Conservation (phyloP, 2,888 invertebrate genomes). For the Caenorhabditis drosophilae region DNA sequence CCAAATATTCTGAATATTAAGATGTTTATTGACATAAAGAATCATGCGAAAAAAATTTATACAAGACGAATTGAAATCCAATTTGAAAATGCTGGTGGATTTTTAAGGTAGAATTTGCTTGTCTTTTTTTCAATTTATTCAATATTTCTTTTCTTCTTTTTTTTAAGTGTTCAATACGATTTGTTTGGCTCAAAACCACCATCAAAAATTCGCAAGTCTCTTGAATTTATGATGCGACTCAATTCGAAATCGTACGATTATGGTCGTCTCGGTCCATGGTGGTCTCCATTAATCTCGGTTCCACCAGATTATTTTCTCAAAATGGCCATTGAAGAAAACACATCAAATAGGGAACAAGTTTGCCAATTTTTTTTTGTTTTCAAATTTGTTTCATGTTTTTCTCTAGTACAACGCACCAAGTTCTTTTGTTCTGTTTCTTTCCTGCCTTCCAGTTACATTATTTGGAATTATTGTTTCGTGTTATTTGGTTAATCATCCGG, state of each 20-base stretch:
- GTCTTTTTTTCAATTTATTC: too few species aligned
- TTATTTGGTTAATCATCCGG: conserved; percentile 30
- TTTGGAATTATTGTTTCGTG: conserved; percentile 22
- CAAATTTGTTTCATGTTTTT: too few species aligned
- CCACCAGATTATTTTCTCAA: conserved; percentile 6
- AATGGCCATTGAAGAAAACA: background rate
- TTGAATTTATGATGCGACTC: conserved; percentile 12
- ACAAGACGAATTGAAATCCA: conserved; percentile 9
- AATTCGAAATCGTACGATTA: conserved; percentile 1
- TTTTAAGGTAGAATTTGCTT: background rate
- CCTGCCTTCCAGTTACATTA: conserved; percentile 16
- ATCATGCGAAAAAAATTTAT: conserved; percentile 2
- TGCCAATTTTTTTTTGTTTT: too few species aligned
- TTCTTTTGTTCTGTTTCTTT: conserved; percentile 8
- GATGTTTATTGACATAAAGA: conserved; percentile 5
- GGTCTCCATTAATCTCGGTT: conserved; percentile 7
- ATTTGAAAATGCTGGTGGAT: conserved; percentile 18
- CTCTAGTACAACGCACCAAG: background rate
- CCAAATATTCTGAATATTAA: conserved; percentile 25
- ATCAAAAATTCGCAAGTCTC: conserved; percentile 15
- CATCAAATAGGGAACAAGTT: background rate
- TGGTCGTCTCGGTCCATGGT: background rate
- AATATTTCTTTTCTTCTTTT: too few species aligned
- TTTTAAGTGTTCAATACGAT: too few species aligned
- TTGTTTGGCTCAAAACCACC: too few species aligned